Conservation (phyloP, 2,888 invertebrate species). For the Amblyjoppa fuscipennis region DNA sequence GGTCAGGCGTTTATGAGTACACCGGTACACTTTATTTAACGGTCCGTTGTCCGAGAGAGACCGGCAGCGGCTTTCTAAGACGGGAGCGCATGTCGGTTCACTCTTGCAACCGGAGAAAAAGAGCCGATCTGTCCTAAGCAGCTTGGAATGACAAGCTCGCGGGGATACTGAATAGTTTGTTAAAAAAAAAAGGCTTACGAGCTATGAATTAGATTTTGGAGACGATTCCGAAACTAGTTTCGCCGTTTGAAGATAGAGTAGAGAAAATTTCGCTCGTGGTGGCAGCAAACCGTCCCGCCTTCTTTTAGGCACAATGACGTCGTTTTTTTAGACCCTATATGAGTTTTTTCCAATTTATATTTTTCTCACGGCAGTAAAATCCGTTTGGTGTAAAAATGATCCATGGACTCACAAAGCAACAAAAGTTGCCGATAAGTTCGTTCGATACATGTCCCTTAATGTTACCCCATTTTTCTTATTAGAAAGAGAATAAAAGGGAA, state of each 20-base stretch:
- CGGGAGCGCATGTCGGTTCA: conserved; percentile 26
- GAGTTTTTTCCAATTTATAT: too few relatives aligned
- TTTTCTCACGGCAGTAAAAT: too few relatives aligned
- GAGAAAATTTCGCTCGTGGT: neutral
- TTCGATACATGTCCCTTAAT: too few relatives aligned
- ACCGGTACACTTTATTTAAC: conserved; percentile 53
- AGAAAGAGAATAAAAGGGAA: too few relatives aligned
- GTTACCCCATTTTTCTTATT: too few relatives aligned
- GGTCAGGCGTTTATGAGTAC: conserved; percentile 56
- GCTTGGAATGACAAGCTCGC: conserved; percentile 29
- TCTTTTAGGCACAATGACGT: too few relatives aligned
- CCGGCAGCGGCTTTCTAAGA: conserved; percentile 57
- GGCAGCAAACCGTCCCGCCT: too few relatives aligned
- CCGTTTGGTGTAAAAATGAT: too few relatives aligned
- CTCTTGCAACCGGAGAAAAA: conserved; percentile 39
- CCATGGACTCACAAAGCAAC: too few relatives aligned
- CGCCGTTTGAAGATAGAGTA: neutral
- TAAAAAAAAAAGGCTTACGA: conserved; percentile 7
- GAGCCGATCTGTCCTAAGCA: conserved; percentile 20
- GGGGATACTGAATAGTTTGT: conserved; percentile 3
- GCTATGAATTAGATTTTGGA: neutral
- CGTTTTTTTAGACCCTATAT: too few relatives aligned
- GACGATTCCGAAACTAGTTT: neutral
- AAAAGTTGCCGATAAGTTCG: too few relatives aligned
- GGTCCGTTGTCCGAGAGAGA: conserved; percentile 58